Evolutionary conservation across 2,113 vertebrate genomes (phyloP).

Genomic region (Marmota flaviventris): DNA sequence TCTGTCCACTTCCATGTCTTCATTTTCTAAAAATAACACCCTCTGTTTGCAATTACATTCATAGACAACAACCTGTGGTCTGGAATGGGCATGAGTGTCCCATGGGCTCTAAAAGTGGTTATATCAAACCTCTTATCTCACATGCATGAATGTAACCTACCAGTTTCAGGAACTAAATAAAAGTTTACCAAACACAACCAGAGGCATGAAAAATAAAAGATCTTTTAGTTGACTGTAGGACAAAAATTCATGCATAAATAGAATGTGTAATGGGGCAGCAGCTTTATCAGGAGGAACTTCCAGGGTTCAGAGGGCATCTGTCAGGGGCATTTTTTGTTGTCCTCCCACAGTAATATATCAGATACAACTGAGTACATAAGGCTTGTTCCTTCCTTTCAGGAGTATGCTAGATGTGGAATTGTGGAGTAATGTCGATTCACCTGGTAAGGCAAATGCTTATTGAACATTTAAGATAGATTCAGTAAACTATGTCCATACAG

Average conservation of each 20-base stretch:
- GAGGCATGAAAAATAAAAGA: neutral
- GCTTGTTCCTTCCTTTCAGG: neutral
- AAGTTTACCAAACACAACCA: neutral
- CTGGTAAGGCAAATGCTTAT: neutral
- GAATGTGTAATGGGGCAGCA: neutral
- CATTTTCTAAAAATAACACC: neutral
- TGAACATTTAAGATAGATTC: neutral
- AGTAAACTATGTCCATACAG: neutral
- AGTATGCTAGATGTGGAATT: neutral
- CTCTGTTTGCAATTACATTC: neutral
- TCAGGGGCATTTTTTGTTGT: neutral
- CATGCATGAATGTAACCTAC: neutral
- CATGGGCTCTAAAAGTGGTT: no score
- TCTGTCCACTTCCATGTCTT: neutral
- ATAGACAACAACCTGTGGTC: neutral
- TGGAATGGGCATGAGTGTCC: neutral
- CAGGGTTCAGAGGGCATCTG: neutral
- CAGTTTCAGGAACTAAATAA: neutral
- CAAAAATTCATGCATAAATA: neutral
- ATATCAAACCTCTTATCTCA: neutral
- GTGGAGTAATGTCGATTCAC: neutral
- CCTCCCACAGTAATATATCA: neutral
- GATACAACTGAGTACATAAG: neutral
- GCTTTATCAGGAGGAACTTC: neutral
- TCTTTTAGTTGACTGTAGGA: neutral